Conservation (phyloP, 1,140 invertebrate genomes). For the Antheraea pernyi region DNA sequence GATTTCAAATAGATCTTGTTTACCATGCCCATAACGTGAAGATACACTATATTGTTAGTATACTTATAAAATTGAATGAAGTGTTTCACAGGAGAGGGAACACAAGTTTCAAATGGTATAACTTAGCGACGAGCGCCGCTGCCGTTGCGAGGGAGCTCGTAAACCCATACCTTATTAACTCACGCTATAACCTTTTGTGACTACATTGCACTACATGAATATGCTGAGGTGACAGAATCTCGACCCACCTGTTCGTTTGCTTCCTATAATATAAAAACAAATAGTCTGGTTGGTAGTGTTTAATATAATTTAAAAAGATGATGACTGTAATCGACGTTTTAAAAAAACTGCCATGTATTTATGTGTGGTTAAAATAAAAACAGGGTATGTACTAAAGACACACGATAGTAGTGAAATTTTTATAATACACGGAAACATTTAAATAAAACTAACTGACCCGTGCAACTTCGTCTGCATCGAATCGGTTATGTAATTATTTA, state of each 20-base stretch:
- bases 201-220: not conserved
- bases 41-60: not conserved
- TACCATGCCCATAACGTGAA: not conserved
- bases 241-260: not conserved
- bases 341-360: too few relatives aligned
- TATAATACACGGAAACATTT: too few relatives aligned
- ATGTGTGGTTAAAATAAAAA: too few relatives aligned
- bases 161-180: constrained; percentile 13
- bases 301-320: too few relatives aligned
- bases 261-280: not conserved
- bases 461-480: too few relatives aligned
- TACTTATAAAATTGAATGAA: not conserved
- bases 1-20: not conserved
- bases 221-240: not conserved
- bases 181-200: constrained; percentile 8
- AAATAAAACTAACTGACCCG: too few relatives aligned
- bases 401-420: too few relatives aligned
- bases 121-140: not conserved
- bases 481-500: too few relatives aligned
- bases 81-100: not conserved
- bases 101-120: not conserved
- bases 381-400: too few relatives aligned
- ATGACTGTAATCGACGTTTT: too few relatives aligned
- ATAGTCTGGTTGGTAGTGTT: too few relatives aligned
- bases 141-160: not conserved